These are phyloP conservation scores for Myoxocephalus aenaeus DNA, from an alignment of 2,797 vertebrate genomes.

Conservation along the genomic window DNA sequence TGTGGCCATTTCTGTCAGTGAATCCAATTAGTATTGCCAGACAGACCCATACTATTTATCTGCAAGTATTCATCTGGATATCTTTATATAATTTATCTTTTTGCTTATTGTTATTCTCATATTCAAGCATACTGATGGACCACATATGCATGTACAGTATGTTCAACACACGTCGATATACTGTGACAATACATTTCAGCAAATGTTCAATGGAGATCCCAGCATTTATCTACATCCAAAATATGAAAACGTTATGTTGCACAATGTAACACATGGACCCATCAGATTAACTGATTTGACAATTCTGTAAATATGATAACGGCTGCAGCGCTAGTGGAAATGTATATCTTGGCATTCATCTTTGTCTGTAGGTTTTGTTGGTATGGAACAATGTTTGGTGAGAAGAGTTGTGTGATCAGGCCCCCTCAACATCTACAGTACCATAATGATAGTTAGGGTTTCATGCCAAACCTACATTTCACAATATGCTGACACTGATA, in stretches of 20 bases:
- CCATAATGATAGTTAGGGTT: background rate
- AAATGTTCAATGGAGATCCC: background rate
- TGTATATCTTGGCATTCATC: background rate
- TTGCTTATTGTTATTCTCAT: background rate
- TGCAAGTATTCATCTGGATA: background rate
- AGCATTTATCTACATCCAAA: background rate
- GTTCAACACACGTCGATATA: background rate
- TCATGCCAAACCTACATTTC: background rate
- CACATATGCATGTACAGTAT: background rate
- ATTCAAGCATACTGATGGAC: background rate
- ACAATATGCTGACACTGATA: background rate
- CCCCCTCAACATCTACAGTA: background rate
- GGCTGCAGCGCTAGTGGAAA: background rate
- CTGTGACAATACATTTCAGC: background rate
- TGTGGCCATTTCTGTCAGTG: background rate
- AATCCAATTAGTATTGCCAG: constrained; percentile 23
- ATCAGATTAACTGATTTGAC: background rate
- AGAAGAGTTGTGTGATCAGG: background rate
- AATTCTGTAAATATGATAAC: background rate
- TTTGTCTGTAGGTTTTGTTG: constrained; percentile 10
- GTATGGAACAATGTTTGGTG: background rate
- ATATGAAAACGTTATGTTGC: background rate
- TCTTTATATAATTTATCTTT: background rate
- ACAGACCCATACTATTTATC: no score
- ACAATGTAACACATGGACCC: background rate